phyloP scores from a whole-genome alignment of 1,140 invertebrate genomes.

The Pararge aegeria region DNA sequence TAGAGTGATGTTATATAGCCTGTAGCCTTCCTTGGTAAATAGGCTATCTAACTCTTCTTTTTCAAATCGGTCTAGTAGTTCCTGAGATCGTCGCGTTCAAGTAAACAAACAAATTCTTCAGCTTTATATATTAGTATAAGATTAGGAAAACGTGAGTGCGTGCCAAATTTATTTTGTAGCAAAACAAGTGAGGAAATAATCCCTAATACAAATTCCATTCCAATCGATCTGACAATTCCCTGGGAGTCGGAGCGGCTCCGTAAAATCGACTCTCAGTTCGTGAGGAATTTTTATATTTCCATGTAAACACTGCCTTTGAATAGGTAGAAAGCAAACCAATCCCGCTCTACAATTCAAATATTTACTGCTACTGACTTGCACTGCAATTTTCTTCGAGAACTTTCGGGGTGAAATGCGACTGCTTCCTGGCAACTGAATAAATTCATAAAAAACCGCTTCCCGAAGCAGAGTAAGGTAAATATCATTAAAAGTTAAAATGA shows the following conservation, averaged over 20 bases:
- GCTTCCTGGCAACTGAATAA: constrained; percentile 42
- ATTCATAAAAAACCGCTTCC: constrained; percentile 34
- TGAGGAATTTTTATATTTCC: constrained; percentile 64
- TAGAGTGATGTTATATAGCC: no score
- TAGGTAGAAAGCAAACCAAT: constrained; percentile 69
- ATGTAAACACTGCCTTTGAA: constrained; percentile 65
- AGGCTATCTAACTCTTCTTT: no score
- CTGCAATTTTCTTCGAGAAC: constrained; percentile 58
- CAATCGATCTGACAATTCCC: constrained; percentile 24
- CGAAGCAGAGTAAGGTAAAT: constrained; percentile 11
- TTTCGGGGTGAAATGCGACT: constrained; percentile 45
- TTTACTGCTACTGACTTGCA: constrained; percentile 67
- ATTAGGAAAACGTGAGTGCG: not conserved
- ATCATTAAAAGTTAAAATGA: constrained; percentile 12
- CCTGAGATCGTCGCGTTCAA: no score
- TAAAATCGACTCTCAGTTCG: constrained; percentile 36
- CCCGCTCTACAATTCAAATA: constrained; percentile 75
- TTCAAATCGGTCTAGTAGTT: no score
- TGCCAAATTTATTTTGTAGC: not conserved
- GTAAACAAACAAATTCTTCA: no score
- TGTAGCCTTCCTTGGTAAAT: no score
- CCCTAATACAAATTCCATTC: constrained; percentile 24
- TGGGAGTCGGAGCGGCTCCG: constrained; percentile 26
- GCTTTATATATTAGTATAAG: no score
- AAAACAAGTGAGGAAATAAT: not conserved